A percentile compares a stretch with the other conserved stretches of the same genome.
phyloP scores from a whole-genome alignment of 2,888 invertebrate species.

The Nudaria mundana region DNA sequence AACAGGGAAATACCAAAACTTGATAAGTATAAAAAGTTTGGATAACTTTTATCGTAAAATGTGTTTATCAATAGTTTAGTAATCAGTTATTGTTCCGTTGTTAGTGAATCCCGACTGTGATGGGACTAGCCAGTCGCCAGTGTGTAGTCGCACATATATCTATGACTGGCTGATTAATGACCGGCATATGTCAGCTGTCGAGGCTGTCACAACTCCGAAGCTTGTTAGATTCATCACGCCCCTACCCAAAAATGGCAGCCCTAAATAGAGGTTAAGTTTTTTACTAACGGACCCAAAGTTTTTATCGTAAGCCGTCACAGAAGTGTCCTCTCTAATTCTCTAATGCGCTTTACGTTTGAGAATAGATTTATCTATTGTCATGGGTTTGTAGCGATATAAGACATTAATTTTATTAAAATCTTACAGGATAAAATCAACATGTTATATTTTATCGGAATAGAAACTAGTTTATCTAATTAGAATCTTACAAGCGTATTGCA shows the following conservation, averaged over 20 bases:
- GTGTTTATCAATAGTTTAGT: not conserved
- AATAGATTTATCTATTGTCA: conserved; percentile 22
- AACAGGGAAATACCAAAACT: too few relatives aligned
- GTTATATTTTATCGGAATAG: too few relatives aligned
- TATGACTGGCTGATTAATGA: conserved; percentile 72
- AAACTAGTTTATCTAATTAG: too few relatives aligned
- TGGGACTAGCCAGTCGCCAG: conserved; percentile 41
- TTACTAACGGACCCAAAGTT: conserved; percentile 57
- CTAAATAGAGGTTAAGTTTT: conserved; percentile 68
- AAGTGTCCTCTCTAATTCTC: conserved; percentile 52
- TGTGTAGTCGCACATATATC: conserved; percentile 57
- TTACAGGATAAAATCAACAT: too few relatives aligned
- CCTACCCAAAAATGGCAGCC: conserved; percentile 58
- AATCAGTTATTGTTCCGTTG: conserved; percentile 24
- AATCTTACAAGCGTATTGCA: too few relatives aligned
- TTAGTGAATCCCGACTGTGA: conserved; percentile 33
- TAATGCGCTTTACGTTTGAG: conserved; percentile 43
- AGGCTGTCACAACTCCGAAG: conserved; percentile 74
- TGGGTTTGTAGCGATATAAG: conserved; percentile 15
- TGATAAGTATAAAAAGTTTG: too few relatives aligned
- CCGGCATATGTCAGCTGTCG: conserved; percentile 76
- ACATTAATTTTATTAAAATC: too few relatives aligned
- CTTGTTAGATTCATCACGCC: conserved; percentile 73
- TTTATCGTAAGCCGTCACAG: conserved; percentile 55
- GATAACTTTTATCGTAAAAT: not conserved